A percentile compares a stretch with the other conserved stretches of the same genome.
These are phyloP conservation scores for Aspidiotus destructor DNA, from an alignment of 2,888 invertebrate species.

Conservation along the genomic window DNA sequence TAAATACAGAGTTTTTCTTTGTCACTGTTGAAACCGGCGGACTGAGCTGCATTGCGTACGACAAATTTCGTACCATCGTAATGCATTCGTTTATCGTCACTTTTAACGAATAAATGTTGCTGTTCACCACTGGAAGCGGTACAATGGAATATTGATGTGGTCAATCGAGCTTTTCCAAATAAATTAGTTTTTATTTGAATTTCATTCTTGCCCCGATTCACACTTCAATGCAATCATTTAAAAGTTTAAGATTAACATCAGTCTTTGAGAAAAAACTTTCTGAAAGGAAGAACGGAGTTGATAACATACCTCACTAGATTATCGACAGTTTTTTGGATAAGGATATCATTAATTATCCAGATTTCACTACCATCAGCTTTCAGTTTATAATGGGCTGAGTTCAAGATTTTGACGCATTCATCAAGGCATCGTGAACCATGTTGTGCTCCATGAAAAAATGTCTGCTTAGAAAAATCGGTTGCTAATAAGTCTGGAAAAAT, in stretches of 20 bases:
- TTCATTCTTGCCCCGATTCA: conserved; percentile 26
- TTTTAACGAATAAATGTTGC: conserved; percentile 52
- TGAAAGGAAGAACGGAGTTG: neutral
- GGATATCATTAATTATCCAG: conserved; percentile 67
- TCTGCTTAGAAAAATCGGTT: conserved; percentile 69
- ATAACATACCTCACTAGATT: conserved; percentile 63
- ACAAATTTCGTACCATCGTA: conserved; percentile 80
- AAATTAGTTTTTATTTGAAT: conserved; percentile 29
- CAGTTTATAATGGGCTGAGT: conserved; percentile 68
- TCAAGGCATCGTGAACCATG: conserved; percentile 64
- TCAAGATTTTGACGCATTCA: conserved; percentile 62
- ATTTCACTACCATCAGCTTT: conserved; percentile 50
- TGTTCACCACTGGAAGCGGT: conserved; percentile 49
- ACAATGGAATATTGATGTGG: conserved; percentile 75
- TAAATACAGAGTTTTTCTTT: conserved; percentile 13
- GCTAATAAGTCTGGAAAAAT: conserved; percentile 70
- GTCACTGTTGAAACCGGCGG: conserved; percentile 69
- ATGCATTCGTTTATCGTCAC: conserved; percentile 80
- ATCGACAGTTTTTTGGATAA: conserved; percentile 74
- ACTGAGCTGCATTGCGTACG: conserved; percentile 81
- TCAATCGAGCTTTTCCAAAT: conserved; percentile 56
- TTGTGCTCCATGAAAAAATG: conserved; percentile 69
- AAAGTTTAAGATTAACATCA: neutral
- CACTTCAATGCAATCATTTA: conserved; percentile 4
- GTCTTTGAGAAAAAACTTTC: neutral